Percentiles rank a stretch among this genome's conserved stretches.
Evolutionary conservation across 2,113 vertebrate genomes (phyloP).

Genomic region (Papio anubis): DNA sequence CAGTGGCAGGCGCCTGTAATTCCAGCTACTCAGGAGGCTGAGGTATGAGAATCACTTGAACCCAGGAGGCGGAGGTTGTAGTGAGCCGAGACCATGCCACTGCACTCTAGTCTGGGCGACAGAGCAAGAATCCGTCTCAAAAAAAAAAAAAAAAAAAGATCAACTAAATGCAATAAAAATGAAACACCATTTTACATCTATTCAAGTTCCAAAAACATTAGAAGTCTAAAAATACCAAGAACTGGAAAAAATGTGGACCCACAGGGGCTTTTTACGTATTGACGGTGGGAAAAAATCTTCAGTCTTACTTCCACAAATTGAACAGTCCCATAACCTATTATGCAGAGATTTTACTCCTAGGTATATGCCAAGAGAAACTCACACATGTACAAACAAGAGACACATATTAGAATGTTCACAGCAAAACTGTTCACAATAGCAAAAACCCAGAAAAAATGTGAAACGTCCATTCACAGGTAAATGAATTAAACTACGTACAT

Average conservation of each 20-base stretch:
- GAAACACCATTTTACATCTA: neutral
- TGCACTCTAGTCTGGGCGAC: no score
- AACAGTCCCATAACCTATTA: neutral
- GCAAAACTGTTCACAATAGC: neutral
- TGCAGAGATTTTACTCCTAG: neutral
- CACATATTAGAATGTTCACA: neutral
- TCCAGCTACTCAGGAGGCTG: no score
- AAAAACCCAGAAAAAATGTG: neutral
- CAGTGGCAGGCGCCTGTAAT: no score
- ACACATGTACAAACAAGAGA: neutral
- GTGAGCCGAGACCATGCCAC: no score
- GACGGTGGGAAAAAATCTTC: neutral
- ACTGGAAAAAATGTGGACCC: neutral
- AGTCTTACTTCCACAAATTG: neutral
- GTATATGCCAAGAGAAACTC: neutral
- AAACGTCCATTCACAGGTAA: neutral
- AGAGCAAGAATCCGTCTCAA: no score
- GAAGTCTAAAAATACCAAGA: neutral
- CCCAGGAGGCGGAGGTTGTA: no score
- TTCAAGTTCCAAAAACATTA: neutral
- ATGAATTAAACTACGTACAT: neutral
- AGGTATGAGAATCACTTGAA: no score
- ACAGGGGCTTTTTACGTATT: neutral
- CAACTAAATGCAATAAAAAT: neutral
- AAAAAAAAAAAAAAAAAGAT: neutral